These are phyloP conservation scores for Datnioides undecimradiatus DNA, from an alignment of 2,113 vertebrate genomes.

Conservation along the genomic window DNA sequence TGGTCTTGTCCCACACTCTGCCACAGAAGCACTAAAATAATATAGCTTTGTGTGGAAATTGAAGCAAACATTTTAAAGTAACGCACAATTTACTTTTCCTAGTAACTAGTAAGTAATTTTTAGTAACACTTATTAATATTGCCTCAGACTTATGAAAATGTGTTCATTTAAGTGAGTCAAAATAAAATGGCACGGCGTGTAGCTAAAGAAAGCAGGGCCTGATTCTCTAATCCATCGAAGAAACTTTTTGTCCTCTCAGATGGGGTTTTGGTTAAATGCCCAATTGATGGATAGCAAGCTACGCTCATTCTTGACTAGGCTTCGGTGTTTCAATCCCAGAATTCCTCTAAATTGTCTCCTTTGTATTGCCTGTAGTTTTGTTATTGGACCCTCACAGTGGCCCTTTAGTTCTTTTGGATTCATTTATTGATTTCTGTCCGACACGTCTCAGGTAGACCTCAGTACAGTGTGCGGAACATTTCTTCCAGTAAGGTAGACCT, in stretches of 20 bases:
- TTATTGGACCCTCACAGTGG: constrained; percentile 13
- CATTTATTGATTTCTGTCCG: constrained; percentile 62
- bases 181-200: too few relatives aligned
- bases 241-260: neutral
- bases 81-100: too few relatives aligned
- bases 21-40: too few relatives aligned
- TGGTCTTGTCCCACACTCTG: too few relatives aligned
- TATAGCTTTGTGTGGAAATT: too few relatives aligned
- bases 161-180: neutral
- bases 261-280: neutral
- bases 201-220: neutral
- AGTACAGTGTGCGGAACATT: neutral
- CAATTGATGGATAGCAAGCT: constrained; percentile 19
- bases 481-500: constrained; percentile 18
- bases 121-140: too few relatives aligned
- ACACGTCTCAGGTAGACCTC: constrained; percentile 4
- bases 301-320: neutral
- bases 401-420: constrained; percentile 35
- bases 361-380: constrained; percentile 32
- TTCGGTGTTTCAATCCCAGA: constrained; percentile 15
- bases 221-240: constrained; percentile 7
- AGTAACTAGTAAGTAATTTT: too few relatives aligned
- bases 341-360: constrained; percentile 47
- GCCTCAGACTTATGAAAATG: neutral
- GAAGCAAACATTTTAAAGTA: too few relatives aligned